Conservation (phyloP, 92 coral and sea anemone genomes). For the Anthopleura xanthogrammica region DNA sequence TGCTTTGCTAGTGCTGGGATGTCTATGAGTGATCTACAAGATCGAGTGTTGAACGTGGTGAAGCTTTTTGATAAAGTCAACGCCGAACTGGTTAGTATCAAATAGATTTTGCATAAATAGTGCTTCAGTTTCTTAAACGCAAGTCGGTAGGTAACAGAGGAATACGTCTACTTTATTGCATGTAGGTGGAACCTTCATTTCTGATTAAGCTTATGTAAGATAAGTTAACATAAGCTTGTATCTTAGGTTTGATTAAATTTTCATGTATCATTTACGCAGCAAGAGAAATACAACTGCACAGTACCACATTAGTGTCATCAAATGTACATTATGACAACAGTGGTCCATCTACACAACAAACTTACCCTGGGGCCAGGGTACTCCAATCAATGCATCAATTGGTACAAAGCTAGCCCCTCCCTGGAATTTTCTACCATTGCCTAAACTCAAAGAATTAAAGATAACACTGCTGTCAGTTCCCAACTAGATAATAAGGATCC, state of each 20-base stretch:
- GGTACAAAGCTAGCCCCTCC: too few relatives aligned
- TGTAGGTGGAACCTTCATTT: neutral
- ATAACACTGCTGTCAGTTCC: too few relatives aligned
- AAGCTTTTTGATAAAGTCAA: conserved; percentile 97
- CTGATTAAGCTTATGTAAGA: neutral
- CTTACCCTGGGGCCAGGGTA: too few relatives aligned
- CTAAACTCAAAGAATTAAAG: too few relatives aligned
- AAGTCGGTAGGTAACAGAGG: neutral
- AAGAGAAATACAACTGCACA: neutral
- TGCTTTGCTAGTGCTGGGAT: conserved; percentile 65
- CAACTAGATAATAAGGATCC: too few relatives aligned
- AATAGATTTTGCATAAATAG: neutral
- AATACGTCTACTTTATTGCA: neutral
- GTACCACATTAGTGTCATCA: neutral
- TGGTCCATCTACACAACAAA: too few relatives aligned
- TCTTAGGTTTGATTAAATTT: neutral
- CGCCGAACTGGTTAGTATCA: conserved; percentile 73
- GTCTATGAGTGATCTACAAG: conserved; percentile 76
- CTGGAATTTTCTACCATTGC: too few relatives aligned
- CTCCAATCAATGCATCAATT: too few relatives aligned
- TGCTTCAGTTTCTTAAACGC: neutral
- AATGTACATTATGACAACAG: too few relatives aligned
- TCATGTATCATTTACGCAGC: neutral
- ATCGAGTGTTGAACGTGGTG: conserved; percentile 85
- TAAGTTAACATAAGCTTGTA: neutral